phyloP scores from a whole-genome alignment of 2,797 vertebrate genomes.

The Fistularia commersonii region DNA sequence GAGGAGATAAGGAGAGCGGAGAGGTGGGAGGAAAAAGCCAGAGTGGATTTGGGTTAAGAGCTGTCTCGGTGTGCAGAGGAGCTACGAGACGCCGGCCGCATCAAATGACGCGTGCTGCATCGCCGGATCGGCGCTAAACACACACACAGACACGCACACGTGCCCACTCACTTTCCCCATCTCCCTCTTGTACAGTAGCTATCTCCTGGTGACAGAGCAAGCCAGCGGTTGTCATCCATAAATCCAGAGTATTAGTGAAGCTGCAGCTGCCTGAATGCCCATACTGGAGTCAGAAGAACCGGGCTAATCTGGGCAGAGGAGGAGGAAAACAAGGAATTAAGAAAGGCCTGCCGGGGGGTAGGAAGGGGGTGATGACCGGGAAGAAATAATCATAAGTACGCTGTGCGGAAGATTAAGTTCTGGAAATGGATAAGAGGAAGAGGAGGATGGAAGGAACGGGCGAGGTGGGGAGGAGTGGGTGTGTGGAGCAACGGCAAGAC shows the following conservation, averaged over 20 bases:
- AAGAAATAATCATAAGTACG: no score
- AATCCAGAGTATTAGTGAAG: conserved; percentile 53
- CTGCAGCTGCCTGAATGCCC: conserved; percentile 37
- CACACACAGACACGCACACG: conserved; percentile 19
- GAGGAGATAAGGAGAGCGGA: conserved; percentile 43
- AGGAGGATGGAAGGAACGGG: not conserved
- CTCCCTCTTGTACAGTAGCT: conserved; percentile 30
- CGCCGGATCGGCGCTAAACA: conserved; percentile 24
- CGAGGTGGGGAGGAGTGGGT: not conserved
- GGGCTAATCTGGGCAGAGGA: conserved; percentile 35
- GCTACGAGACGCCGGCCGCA: conserved; percentile 46
- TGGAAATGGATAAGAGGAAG: not conserved
- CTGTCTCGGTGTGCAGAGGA: conserved; percentile 43
- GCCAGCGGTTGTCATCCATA: conserved; percentile 57
- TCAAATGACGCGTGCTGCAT: conserved; percentile 46
- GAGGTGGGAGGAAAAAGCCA: conserved; percentile 35
- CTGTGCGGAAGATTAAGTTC: no score
- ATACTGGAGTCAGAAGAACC: conserved; percentile 18
- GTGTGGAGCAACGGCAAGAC: no score
- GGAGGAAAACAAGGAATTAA: conserved; percentile 35
- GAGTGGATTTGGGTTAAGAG: conserved; percentile 55
- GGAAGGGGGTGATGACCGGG: no score
- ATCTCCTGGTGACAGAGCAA: conserved; percentile 56
- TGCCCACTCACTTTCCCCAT: conserved; percentile 7
- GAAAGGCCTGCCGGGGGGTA: not conserved